Base-by-base conservation (phyloP, 2,113 vertebrate species). In the Otis tarda region DNA sequence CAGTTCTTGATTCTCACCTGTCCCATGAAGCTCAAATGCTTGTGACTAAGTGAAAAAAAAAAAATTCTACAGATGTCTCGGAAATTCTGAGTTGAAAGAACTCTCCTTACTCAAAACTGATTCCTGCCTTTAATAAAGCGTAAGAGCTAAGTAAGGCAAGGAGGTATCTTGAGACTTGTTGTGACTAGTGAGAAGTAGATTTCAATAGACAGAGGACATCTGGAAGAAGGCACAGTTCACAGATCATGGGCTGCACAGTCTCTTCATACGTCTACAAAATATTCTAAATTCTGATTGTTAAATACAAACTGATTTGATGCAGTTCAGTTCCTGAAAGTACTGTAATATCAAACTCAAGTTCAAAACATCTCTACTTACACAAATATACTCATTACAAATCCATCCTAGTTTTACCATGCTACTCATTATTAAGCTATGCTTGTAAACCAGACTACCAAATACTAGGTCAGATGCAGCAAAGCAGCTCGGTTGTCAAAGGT, bases 71-170 rank as follows among this genome's bases (percentile, higher is more conserved):
- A 67, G 67, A 57, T 94, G 75, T 93, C 87, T 95, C 12, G 68
- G 95, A 92, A 97, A 97, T 70, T 80, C 47, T 94, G 87, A 89
- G 57, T 83, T 71, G 47, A 78, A 95, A 93, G 57, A 81, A 79
- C 53, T 43, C 88, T 63, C 69, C 65, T 83, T 63, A 90, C 77
- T 90, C 89, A 77, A 88, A 95, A 93, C 69, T 43, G 65, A 71
- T 81, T 63, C 69, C 43, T 93, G 52, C 75, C 56, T 78, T 81
- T 56, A 90, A 60, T 70, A 70, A 59, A 83, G 27, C 24, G 7
- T 24, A 70, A 91, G 49, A 89, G 12, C 35, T 59, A 83, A 63
- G 84, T 47, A 63, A 86, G 43, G 63, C 35, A 75, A 85, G 43
- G 21, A 80, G 35, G 50, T 59, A 67, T 78, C 69, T 84, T 61